phyloP scores from a whole-genome alignment of 1,140 invertebrate species.

The Tetramorium alpestre region DNA sequence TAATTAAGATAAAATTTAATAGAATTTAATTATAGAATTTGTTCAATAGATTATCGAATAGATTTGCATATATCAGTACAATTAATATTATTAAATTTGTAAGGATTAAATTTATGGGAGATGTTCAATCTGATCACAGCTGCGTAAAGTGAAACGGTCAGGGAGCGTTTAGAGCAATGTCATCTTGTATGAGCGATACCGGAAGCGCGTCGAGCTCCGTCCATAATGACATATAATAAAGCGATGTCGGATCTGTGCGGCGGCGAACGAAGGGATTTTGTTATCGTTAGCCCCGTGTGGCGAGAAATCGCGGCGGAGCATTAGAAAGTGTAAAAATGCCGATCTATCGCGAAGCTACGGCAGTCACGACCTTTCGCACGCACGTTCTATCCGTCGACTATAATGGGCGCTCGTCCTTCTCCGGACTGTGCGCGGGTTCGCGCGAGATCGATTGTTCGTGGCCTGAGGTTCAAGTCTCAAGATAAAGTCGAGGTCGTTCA shows the following conservation, averaged over 20 bases:
- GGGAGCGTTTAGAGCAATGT: neutral
- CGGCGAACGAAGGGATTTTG: slow-evolving; percentile 29
- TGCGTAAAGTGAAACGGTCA: neutral
- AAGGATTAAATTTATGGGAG: neutral
- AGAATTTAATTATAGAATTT: neutral
- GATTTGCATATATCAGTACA: neutral
- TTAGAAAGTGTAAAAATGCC: slow-evolving; percentile 72
- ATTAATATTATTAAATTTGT: slow-evolving; percentile 1
- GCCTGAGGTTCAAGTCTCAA: slow-evolving; percentile 67
- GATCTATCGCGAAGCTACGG: slow-evolving; percentile 55
- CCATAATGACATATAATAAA: slow-evolving; percentile 46
- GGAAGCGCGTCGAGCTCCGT: slow-evolving; percentile 13
- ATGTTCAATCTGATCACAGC: neutral
- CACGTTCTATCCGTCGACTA: slow-evolving; percentile 62
- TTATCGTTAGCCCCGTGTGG: slow-evolving; percentile 68
- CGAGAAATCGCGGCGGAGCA: slow-evolving; percentile 56
- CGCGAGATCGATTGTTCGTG: slow-evolving; percentile 73
- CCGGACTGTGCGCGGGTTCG: slow-evolving; percentile 54
- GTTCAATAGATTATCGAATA: neutral
- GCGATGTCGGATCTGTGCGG: neutral
- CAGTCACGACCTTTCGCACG: slow-evolving; percentile 75
- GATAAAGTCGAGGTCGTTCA: slow-evolving; percentile 78
- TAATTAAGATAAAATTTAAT: neutral
- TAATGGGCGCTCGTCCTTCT: slow-evolving; percentile 66
- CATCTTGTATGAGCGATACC: slow-evolving; percentile 34